A percentile compares a stretch with the other conserved stretches of the same genome.
phyloP scores from a whole-genome alignment of 2,797 vertebrate species.

The Silurus lanzhouensis region DNA sequence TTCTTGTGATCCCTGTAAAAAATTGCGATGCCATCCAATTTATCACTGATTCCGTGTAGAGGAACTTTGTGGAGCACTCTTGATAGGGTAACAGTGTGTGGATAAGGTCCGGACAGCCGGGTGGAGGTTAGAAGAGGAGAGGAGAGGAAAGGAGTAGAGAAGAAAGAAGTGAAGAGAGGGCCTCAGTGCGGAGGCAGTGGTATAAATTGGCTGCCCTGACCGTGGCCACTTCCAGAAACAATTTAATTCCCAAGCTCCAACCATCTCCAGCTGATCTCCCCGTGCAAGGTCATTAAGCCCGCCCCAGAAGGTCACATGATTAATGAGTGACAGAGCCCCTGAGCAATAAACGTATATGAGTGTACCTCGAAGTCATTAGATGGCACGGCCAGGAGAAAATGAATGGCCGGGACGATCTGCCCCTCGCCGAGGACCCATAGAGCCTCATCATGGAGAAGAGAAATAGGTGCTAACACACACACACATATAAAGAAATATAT shows the following conservation, averaged over 20 bases:
- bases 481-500: conserved; percentile 21
- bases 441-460: conserved; percentile 63
- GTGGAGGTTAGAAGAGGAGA: conserved; percentile 43
- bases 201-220: conserved; percentile 97
- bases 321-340: conserved; percentile 97
- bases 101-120: conserved; percentile 35
- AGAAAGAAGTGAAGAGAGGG: conserved; percentile 57
- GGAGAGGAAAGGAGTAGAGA: neutral
- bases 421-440: conserved; percentile 60
- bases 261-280: conserved; percentile 99
- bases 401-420: conserved; percentile 79
- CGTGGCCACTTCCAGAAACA: conserved; percentile 99
- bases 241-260: conserved; percentile 97
- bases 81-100: neutral
- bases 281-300: conserved; percentile 99
- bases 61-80: neutral
- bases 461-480: conserved; percentile 39
- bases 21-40: neutral
- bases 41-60: neutral
- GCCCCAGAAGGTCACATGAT: conserved; percentile 98
- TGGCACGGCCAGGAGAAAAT: conserved; percentile 83
- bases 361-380: conserved; percentile 95
- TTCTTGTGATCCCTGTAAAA: neutral
- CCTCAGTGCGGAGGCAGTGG: conserved; percentile 75
- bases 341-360: conserved; percentile 91